Evolutionary conservation across 2,888 invertebrate species (phyloP), one percentile per base, ranked within the genome.

Genomic region (Agrilus mali): DNA sequence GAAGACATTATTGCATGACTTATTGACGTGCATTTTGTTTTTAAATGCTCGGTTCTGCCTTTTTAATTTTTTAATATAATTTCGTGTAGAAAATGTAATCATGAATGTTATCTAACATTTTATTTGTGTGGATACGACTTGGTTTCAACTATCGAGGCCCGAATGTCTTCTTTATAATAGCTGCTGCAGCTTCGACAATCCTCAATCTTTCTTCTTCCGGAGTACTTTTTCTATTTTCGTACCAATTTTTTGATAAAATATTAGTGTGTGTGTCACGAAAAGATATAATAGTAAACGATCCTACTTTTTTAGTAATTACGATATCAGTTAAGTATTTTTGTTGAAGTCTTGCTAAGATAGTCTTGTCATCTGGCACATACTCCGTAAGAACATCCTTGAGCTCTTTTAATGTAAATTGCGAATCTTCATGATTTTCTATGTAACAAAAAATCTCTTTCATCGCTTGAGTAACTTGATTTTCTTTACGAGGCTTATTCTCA

Each of bases 161-260:
- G 49, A 37, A 63, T 63, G 49, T 65, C 62, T 58, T 63, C 58
- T 41, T 55, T 56, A 62, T 55, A 53, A 63, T 62, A 38, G 58
- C 58, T 42, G 60, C 60, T 42, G 63, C 62, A 56, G 59, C 57
- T 58, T 62, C 55, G 50, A 63, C 55, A 53, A 61, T 61, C 44
- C 57, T 44, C 47, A 59, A 36, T 3, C 51, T 42, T 55, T 63
- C 59, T 59, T 53, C 59, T 55, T 42, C 51, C 2, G 48, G 44
- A 47, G 7, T 41, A 7, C 17, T 43, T 55, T 60, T 58, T 59
- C 56, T 59, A 55, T 50, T 57, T 47, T 60, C 55, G 50, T 59
- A 60, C 59, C 60, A 61, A 54, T n/a, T 53, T 49, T 59, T 56
- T 49, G 53, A 54, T 57, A 60, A 53, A 43, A 60, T 49, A 48